A percentile compares a stretch with the other conserved stretches of the same genome.
Evolutionary conservation across 1,140 invertebrate genomes (phyloP).

Genomic region (Papilio helenus): DNA sequence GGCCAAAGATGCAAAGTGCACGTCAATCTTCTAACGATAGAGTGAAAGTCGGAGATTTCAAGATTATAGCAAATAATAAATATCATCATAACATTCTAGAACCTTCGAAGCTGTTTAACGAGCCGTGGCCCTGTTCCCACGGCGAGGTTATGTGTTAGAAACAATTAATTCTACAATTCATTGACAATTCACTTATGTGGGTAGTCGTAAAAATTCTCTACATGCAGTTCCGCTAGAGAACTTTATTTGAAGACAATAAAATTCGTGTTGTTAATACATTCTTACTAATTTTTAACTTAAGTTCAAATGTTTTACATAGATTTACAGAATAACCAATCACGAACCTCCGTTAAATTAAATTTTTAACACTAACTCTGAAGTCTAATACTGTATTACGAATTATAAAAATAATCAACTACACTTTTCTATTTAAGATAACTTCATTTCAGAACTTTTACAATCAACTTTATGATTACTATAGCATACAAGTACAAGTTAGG

Average conservation of each 20-base stretch:
- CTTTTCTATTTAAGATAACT: neutral
- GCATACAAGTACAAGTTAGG: neutral
- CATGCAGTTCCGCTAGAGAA: neutral
- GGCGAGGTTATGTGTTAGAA: slow-evolving; percentile 2
- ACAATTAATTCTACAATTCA: slow-evolving; percentile 20
- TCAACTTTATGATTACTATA: neutral
- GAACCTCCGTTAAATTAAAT: no score
- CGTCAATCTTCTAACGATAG: slow-evolving; percentile 18
- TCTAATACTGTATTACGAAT: no score
- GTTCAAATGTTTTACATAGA: neutral
- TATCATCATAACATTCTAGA: slow-evolving; percentile 10
- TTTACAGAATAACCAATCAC: neutral
- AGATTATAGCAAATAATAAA: slow-evolving; percentile 24
- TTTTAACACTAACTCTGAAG: no score
- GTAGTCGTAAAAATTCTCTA: slow-evolving; percentile 12
- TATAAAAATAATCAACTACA: no score
- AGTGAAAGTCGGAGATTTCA: slow-evolving; percentile 16
- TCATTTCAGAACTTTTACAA: neutral
- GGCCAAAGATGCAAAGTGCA: neutral
- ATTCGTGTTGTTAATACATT: neutral
- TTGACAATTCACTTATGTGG: slow-evolving; percentile 22
- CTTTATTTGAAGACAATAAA: slow-evolving; percentile 9
- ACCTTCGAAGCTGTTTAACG: slow-evolving; percentile 8
- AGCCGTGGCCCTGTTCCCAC: slow-evolving; percentile 4
- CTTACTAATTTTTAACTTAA: neutral